Conservation (phyloP, 2,113 vertebrate species). For the Tapirus terrestris region DNA sequence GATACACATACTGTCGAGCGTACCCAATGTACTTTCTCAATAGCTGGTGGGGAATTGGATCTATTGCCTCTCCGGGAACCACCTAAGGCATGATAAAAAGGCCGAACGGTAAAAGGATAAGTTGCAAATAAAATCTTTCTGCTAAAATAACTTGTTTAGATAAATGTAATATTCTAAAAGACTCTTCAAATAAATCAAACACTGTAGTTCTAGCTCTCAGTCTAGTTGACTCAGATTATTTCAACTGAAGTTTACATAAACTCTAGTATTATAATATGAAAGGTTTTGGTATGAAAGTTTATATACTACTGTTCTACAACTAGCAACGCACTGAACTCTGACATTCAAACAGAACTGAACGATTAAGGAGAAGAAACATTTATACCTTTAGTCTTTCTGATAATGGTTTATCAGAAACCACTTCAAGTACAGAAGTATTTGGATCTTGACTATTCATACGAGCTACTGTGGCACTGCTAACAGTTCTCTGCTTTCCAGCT, state of each 20-base stretch:
- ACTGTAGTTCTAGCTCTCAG: neutral
- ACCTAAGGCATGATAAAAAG: constrained; percentile 84
- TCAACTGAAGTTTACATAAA: constrained; percentile 31
- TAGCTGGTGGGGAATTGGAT: constrained; percentile 93
- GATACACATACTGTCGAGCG: constrained; percentile 95
- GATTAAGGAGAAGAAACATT: constrained; percentile 6
- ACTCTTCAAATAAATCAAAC: constrained; percentile 47
- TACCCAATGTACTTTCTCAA: constrained; percentile 97
- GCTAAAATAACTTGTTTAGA: constrained; percentile 34
- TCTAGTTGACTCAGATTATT: neutral
- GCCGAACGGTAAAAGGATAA: constrained; percentile 8
- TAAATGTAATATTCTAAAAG: neutral
- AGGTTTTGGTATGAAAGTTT: neutral
- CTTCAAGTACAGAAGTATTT: constrained; percentile 91
- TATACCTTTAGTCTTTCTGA: constrained; percentile 94
- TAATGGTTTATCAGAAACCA: constrained; percentile 89
- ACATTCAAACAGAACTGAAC: constrained; percentile 43
- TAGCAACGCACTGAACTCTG: neutral
- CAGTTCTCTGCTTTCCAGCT: constrained; percentile 85
- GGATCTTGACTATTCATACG: constrained; percentile 83
- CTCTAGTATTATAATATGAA: neutral
- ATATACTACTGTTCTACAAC: neutral
- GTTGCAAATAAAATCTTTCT: constrained; percentile 42
- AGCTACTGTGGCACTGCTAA: constrained; percentile 85
- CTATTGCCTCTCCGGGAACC: constrained; percentile 89